These are phyloP conservation scores for Drosophila borborema DNA, from an alignment of 2,888 invertebrate genomes.

Conservation along the genomic window DNA sequence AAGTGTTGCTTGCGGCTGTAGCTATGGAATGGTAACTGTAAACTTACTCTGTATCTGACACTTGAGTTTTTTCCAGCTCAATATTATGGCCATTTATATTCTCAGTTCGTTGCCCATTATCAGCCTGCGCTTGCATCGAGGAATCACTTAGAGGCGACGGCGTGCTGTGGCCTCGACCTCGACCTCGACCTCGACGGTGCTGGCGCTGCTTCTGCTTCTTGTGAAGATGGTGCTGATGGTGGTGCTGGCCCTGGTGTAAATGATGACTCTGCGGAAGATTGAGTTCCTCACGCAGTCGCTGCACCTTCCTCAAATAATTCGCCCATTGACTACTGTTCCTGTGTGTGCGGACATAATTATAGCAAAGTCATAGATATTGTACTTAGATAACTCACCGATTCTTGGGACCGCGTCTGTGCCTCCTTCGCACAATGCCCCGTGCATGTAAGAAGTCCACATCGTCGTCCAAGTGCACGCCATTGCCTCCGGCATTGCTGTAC, in stretches of 20 bases:
- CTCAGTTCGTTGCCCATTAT: conserved; percentile 35
- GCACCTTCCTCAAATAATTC: conserved; percentile 79
- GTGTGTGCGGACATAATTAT: background rate
- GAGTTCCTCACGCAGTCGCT: conserved; percentile 82
- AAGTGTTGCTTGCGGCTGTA: conserved; percentile 49
- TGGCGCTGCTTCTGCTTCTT: conserved; percentile 53
- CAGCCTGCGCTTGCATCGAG: conserved; percentile 72
- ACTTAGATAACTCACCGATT: conserved; percentile 72
- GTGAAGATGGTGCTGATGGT: conserved; percentile 43
- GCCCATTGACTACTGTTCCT: conserved; percentile 59
- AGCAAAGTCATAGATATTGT: background rate
- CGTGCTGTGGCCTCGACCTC: conserved; percentile 45
- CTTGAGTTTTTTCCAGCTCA: conserved; percentile 70
- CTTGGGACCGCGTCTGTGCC: conserved; percentile 83
- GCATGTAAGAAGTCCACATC: conserved; percentile 84
- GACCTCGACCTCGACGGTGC: conserved; percentile 40
- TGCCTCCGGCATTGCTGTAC: conserved; percentile 85
- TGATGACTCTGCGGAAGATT: conserved; percentile 73
- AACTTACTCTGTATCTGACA: conserved; percentile 79
- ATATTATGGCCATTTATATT: conserved; percentile 64
- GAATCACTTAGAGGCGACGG: conserved; percentile 74
- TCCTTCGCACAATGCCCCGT: conserved; percentile 81
- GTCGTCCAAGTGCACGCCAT: conserved; percentile 84
- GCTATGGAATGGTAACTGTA: conserved; percentile 18
- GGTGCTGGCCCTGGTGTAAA: conserved; percentile 41